Evolutionary conservation across 92 coral and sea anemone species (phyloP), one percentile per base, ranked within the genome.

Genomic region (Porites cylindrica): DNA sequence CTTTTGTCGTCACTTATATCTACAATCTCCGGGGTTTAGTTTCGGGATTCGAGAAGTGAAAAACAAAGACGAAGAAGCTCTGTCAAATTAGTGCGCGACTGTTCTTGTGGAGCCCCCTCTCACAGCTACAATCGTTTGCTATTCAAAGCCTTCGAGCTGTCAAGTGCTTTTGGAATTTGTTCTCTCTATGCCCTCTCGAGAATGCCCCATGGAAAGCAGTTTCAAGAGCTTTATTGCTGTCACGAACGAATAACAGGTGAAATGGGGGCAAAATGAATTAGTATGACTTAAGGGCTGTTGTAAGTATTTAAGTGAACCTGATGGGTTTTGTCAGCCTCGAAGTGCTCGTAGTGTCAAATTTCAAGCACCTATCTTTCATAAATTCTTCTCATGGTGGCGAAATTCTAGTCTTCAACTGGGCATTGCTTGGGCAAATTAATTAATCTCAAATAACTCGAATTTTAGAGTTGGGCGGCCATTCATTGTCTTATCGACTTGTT

Each of bases 1-100:
- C 96, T 88, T 93, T 93, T 94, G 93, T 91, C 95, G 95, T 95
- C 96, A 94, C 95, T 95, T 95, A 95, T 95, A 95, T 93, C 98
- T 95, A 91, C 93, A 95, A 95, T 93, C 98, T 90, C 94, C 94
- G 88, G 86, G 86, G 91, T 77, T 81, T 86, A 88, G 90, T 80
- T 76, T 87, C 88, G 75, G 80, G 83, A 82, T 87, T 91, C 86
- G 71, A 56, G 75, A 71, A 77, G 79, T 82, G 94, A 87, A 87
- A 88, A 82, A 83, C 93, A 90, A 52, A 68, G 82, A 59, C 69
- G 87, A 83, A 83, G 63, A 72, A 83, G 80, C 87, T 83, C 87
- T 73, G 72, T 64, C 73, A 83, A 75, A 83, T 83, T 83, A 83
- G 80, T 47, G 72, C 74, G 74, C 80, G 71, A 76, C 67, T 23